Conservation (phyloP, 1,140 invertebrate species). For the Cyclargus thomasi region DNA sequence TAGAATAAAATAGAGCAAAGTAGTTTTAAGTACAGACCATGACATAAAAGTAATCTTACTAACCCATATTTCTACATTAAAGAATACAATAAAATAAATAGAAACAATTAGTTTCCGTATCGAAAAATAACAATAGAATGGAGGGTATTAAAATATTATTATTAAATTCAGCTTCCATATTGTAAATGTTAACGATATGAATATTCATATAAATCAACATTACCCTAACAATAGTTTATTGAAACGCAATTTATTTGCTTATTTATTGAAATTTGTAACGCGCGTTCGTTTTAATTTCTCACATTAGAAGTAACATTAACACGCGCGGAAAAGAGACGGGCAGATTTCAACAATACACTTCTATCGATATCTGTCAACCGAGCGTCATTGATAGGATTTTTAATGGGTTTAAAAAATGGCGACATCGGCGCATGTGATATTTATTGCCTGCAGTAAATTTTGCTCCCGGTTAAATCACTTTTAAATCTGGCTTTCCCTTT, state of each 20-base stretch:
- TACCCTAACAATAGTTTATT: constrained; percentile 65
- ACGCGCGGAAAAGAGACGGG: constrained; percentile 35
- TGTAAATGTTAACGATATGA: constrained; percentile 53
- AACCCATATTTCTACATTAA: not conserved
- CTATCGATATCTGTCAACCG: constrained; percentile 52
- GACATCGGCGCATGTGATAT: constrained; percentile 62
- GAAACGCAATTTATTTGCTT: constrained; percentile 69
- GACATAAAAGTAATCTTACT: not conserved
- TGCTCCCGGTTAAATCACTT: constrained; percentile 65
- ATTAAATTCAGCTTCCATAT: constrained; percentile 13
- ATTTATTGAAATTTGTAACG: constrained; percentile 72
- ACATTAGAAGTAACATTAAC: constrained; percentile 28
- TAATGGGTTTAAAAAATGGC: constrained; percentile 69
- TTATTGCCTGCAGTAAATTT: constrained; percentile 68
- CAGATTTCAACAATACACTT: constrained; percentile 30
- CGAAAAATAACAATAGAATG: constrained; percentile 14
- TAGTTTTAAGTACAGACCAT: not conserved
- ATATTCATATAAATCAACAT: constrained; percentile 74
- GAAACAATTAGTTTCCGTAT: not conserved
- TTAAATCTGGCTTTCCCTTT: constrained; percentile 52
- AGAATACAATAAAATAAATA: not conserved
- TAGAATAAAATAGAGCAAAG: not conserved
- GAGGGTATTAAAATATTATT: constrained; percentile 11
- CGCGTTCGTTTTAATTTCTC: constrained; percentile 43
- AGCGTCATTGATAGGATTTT: constrained; percentile 66